Base-by-base conservation (phyloP, 2,113 vertebrate genomes). In the Megaceryle torquata region DNA sequence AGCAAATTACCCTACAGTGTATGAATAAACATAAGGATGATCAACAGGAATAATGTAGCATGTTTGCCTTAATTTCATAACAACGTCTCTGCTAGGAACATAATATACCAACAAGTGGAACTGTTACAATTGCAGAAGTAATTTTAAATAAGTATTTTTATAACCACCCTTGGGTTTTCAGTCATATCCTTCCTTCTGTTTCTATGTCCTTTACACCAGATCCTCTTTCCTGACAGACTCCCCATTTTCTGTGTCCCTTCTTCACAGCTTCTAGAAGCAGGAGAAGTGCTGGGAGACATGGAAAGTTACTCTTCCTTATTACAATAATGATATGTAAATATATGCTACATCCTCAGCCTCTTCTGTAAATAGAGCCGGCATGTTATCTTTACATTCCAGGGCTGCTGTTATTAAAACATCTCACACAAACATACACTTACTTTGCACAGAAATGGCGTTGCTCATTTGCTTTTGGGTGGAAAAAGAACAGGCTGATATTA, bases 271-370 rank as follows among this genome's bases (percentile, higher is more conserved):
- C 82, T 75, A 86, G 26, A 70, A 93, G 72, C n/a, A 53, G 59
- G 31, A 33, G 57, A 72, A 79, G 26, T 6, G 1, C 54, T 70
- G 7, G 2, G 67, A 87, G 69, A n/a, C 64, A 48, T 72, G 82
- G 86, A 97, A 96, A 95, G 79, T 93, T 96, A 79, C 57, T 75
- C 65, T 93, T 78, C 39, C 44, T 57, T 76, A 69, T 94, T 82
- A 79, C 39, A 92, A 50, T 94, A 93, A 93, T 90, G 51, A 54
- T 46, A 94, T 94, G 90, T 61, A 96, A 95, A 96, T 96, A 29
- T 67, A 95, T 90, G 81, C 89, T 79, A 60, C 90, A 93, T 94
- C 72, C 83, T 86, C 86, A 92, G 69, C 41, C 69, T 88, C 80
- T 86, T 93, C 90, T 96, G 92, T 91, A 95, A 96, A 82, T 71